Evolutionary conservation across 2,888 invertebrate genomes (phyloP).

Genomic region (Orthosia incerta): DNA sequence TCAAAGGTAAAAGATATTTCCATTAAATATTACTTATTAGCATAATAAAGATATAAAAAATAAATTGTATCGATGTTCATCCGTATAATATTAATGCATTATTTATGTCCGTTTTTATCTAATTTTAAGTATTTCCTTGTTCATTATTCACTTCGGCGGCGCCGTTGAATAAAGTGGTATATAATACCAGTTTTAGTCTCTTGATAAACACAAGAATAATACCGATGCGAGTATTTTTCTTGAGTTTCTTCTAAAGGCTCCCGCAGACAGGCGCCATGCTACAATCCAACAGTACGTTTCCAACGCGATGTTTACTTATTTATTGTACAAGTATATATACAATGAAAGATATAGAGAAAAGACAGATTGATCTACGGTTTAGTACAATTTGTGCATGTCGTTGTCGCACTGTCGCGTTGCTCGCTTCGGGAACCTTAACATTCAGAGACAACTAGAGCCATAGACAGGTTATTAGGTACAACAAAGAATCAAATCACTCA

Average conservation of each 20-base stretch:
- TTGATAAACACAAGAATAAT: neutral
- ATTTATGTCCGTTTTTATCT: constrained; percentile 35
- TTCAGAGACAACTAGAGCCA: neutral
- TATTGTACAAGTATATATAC: too few species aligned
- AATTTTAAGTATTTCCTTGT: constrained; percentile 36
- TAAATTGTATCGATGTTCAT: constrained; percentile 23
- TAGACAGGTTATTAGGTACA: too few species aligned
- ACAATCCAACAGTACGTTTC: too few species aligned
- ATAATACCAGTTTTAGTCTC: neutral
- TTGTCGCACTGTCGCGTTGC: neutral
- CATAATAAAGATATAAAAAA: constrained; percentile 4
- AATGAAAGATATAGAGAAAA: too few species aligned
- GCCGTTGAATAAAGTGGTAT: neutral
- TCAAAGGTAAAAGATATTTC: too few species aligned
- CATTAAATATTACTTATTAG: neutral
- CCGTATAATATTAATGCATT: constrained; percentile 25
- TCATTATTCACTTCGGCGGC: neutral
- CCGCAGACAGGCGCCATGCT: too few species aligned
- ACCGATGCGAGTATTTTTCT: too few species aligned
- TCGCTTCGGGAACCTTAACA: neutral
- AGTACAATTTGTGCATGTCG: neutral
- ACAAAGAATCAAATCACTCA: neutral
- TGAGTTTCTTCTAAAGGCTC: neutral
- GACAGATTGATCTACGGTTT: too few species aligned
- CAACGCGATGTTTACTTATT: too few species aligned